Conservation (phyloP, 2,797 vertebrate species). For the Natrix natrix region DNA sequence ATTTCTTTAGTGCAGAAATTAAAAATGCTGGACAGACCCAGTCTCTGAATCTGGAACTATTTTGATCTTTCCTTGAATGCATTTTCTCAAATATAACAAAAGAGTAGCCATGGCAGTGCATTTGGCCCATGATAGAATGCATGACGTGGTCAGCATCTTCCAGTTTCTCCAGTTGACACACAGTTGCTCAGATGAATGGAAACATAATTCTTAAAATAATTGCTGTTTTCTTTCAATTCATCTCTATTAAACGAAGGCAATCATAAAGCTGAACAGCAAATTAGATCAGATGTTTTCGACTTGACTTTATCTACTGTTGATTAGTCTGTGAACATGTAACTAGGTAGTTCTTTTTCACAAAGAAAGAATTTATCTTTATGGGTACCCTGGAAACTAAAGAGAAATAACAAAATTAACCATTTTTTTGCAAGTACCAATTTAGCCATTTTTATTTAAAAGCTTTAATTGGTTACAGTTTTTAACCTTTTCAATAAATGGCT, state of each 20-base stretch:
- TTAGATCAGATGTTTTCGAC: conserved; percentile 36
- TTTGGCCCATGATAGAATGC: background rate
- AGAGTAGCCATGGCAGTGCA: background rate
- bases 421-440: background rate
- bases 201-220: background rate
- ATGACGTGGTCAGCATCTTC: background rate
- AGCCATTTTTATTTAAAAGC: conserved; percentile 41
- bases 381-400: conserved; percentile 50
- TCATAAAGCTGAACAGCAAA: conserved; percentile 40
- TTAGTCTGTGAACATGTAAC: conserved; percentile 50
- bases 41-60: background rate
- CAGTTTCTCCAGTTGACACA: background rate
- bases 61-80: background rate
- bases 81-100: background rate
- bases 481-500: conserved; percentile 36
- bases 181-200: rapidly evolving
- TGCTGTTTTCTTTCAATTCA: background rate
- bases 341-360: conserved; percentile 2
- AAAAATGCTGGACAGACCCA: background rate
- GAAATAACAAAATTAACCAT: background rate
- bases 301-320: background rate
- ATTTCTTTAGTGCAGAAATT: background rate
- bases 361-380: conserved; percentile 1
- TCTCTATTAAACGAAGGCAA: background rate
- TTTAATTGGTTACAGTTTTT: conserved; percentile 46